A percentile compares a stretch with the other conserved stretches of the same genome.
These are phyloP conservation scores for Urocitellus parryii DNA, from an alignment of 2,113 vertebrate species.

Conservation along the genomic window DNA sequence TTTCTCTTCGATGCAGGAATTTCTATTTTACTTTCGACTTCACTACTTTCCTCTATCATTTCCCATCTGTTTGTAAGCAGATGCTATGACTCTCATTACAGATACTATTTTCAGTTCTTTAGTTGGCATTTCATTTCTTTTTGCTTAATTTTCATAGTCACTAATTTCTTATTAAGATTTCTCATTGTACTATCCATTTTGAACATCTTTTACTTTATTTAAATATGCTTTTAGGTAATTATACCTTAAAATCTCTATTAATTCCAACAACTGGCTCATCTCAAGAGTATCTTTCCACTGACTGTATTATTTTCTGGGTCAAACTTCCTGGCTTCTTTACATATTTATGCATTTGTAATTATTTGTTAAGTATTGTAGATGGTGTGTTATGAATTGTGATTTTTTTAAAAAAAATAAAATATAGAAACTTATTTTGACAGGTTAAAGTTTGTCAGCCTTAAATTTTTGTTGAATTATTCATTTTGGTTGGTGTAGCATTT, in stretches of 20 bases:
- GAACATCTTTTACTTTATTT: neutral
- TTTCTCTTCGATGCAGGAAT: neutral
- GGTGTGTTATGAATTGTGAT: neutral
- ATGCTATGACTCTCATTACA: neutral
- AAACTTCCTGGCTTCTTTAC: neutral
- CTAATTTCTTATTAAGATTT: neutral
- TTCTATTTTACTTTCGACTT: neutral
- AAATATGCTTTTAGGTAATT: neutral
- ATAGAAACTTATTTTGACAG: neutral
- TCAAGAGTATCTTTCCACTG: neutral
- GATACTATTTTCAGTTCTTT: neutral
- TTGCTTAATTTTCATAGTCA: neutral
- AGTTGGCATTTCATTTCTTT: neutral
- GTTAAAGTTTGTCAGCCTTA: neutral
- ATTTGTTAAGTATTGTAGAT: neutral
- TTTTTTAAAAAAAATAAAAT: neutral
- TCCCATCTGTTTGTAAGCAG: neutral
- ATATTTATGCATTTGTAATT: neutral
- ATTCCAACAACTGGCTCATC: neutral
- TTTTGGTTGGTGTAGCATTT: neutral
- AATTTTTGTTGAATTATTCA: neutral
- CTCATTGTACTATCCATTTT: neutral
- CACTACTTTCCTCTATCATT: neutral
- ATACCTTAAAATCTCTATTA: neutral
- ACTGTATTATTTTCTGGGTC: neutral